A percentile compares a stretch with the other conserved stretches of the same genome.
These are phyloP conservation scores for Abramis brama DNA, from an alignment of 2,113 vertebrate species.

Conservation along the genomic window DNA sequence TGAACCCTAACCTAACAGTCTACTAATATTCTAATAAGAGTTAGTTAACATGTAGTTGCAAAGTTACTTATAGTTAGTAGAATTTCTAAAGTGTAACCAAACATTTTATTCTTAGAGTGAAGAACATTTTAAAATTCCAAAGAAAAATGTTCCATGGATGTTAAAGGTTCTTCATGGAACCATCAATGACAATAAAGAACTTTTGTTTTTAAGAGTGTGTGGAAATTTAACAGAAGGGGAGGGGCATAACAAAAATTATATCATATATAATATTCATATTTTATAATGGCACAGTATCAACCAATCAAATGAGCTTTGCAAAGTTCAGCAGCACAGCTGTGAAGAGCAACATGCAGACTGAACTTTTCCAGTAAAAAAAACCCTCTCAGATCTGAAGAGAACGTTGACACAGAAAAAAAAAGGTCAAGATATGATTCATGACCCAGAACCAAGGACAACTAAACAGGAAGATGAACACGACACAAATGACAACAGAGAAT, in stretches of 20 bases:
- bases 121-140: no score
- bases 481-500: slow-evolving; percentile 7
- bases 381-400: neutral
- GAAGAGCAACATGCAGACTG: slow-evolving; percentile 10
- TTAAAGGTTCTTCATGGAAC: no score
- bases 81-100: no score
- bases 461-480: slow-evolving; percentile 26
- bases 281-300: slow-evolving; percentile 3
- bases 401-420: neutral
- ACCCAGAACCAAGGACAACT: slow-evolving; percentile 8
- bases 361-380: neutral
- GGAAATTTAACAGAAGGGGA: neutral
- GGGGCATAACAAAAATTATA: neutral
- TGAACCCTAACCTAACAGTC: no score
- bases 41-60: no score
- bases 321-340: slow-evolving; percentile 7
- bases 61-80: no score
- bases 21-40: no score
- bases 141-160: no score
- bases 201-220: no score
- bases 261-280: neutral
- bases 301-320: neutral
- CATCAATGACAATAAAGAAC: no score
- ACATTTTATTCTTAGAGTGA: no score
- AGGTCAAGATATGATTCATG: neutral